A percentile compares a stretch with the other conserved stretches of the same genome.
Conservation (phyloP, 92 coral and sea anemone species). For the Scolanthus callimorphus region DNA sequence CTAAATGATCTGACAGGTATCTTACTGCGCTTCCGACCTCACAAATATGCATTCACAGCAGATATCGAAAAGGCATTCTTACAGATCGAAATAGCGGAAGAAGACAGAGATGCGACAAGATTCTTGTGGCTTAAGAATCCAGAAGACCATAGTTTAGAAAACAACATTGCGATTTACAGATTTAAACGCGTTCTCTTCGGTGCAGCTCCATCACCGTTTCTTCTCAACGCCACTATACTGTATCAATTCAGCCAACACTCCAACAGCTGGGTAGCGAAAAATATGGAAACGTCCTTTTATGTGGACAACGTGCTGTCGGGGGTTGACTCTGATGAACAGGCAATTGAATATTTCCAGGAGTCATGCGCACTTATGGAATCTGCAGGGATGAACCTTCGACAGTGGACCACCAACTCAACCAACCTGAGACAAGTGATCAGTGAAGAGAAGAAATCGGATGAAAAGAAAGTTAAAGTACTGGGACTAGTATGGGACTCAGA, state of each 20-base stretch:
- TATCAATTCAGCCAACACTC: constrained; percentile 12
- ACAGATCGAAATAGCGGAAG: no score
- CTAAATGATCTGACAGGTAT: no score
- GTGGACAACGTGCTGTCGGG: constrained; percentile 46
- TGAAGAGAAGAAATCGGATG: no score
- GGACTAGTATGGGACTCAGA: no score
- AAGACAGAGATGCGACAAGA: constrained; percentile 28
- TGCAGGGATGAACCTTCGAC: constrained; percentile 38
- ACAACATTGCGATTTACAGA: no score
- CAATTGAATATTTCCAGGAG: constrained; percentile 28
- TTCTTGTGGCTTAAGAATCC: constrained; percentile 23
- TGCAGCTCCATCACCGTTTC: constrained; percentile 21
- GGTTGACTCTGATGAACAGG: constrained; percentile 26
- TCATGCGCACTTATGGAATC: constrained; percentile 15
- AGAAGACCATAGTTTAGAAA: constrained; percentile 4
- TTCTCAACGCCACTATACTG: constrained; percentile 20
- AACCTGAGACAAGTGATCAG: no score
- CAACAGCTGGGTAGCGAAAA: constrained; percentile 11
- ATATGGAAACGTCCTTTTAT: constrained; percentile 31
- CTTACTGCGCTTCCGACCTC: no score
- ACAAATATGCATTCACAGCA: no score
- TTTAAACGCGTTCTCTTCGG: constrained; percentile 38
- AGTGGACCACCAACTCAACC: constrained; percentile 50
- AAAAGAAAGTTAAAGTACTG: no score
- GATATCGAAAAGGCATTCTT: no score